Conservation (phyloP, 2,888 invertebrate genomes). For the Drosophila birchii region DNA sequence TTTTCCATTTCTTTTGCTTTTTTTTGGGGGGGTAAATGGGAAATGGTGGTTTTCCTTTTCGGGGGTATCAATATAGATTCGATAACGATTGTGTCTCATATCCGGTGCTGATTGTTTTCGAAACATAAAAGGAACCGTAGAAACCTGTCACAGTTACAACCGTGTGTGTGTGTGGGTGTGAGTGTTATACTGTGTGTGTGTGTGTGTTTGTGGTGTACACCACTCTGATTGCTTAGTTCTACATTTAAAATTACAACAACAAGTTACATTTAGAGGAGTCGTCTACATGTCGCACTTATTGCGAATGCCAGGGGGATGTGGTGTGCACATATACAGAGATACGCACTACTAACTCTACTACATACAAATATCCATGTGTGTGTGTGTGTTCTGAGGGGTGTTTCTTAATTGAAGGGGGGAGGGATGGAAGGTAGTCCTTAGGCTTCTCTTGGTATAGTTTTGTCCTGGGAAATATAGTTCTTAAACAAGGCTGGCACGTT, state of each 20-base stretch:
- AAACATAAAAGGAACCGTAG: conserved; percentile 66
- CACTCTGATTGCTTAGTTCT: conserved; percentile 69
- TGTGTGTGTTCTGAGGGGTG: conserved; percentile 27
- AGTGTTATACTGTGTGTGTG: conserved; percentile 13
- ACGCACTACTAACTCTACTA: conserved; percentile 60
- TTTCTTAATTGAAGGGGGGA: conserved; percentile 12
- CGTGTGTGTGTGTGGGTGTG: conserved; percentile 49
- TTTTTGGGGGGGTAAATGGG: conserved; percentile 7
- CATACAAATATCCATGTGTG: conserved; percentile 69
- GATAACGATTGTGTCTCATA: conserved; percentile 63
- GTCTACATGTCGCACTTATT: conserved; percentile 48
- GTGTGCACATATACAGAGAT: conserved; percentile 45
- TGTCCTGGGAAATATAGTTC: not conserved
- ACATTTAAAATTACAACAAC: conserved; percentile 76
- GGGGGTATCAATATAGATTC: conserved; percentile 67
- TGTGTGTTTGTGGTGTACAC: conserved; percentile 24
- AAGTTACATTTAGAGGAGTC: conserved; percentile 68
- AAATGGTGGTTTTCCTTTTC: conserved; percentile 4
- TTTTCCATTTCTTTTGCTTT: not conserved
- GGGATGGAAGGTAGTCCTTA: not conserved
- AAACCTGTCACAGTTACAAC: conserved; percentile 71
- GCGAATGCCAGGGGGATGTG: conserved; percentile 28
- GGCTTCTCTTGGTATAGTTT: not conserved
- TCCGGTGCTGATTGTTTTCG: conserved; percentile 66
- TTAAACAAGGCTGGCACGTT: not conserved